Percentiles rank a stretch among this genome's conserved stretches.
Conservation (phyloP, 2,113 vertebrate species). For the Kobus ellipsiprymnus region DNA sequence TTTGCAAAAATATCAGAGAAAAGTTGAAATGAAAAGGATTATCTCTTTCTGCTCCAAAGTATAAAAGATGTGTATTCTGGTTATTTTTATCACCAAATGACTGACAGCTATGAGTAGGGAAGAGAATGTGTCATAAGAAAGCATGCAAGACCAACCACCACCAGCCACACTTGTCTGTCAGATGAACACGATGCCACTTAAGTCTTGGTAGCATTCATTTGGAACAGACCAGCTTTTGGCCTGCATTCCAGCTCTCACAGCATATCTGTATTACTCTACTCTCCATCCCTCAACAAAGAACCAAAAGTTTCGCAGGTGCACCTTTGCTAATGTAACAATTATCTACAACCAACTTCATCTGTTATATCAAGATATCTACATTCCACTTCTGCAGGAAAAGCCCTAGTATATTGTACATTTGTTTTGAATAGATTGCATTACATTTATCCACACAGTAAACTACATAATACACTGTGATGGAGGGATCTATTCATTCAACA, state of each 20-base stretch:
- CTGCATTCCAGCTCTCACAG: slow-evolving; percentile 27
- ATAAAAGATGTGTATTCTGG: background rate
- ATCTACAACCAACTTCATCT: slow-evolving; percentile 41
- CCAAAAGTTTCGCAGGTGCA: slow-evolving; percentile 40
- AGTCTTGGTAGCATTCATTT: background rate
- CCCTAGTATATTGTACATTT: slow-evolving; percentile 20
- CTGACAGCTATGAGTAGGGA: background rate
- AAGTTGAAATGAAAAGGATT: background rate
- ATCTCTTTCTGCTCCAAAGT: background rate
- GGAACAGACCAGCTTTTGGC: background rate
- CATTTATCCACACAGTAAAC: slow-evolving; percentile 15
- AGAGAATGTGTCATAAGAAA: background rate
- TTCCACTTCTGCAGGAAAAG: slow-evolving; percentile 29
- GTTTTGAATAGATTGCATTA: slow-evolving; percentile 25
- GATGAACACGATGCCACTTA: background rate
- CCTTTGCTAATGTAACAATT: slow-evolving; percentile 38
- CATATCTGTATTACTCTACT: background rate
- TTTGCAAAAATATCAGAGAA: background rate
- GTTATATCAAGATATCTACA: slow-evolving; percentile 25
- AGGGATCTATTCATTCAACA: background rate
- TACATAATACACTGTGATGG: background rate
- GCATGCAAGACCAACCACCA: background rate
- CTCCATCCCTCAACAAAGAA: slow-evolving; percentile 20
- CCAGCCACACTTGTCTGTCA: slow-evolving; percentile 26
- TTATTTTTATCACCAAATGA: slow-evolving; percentile 17